phyloP scores from a whole-genome alignment of 1,140 invertebrate genomes.

The Drosophila parabipectinata region DNA sequence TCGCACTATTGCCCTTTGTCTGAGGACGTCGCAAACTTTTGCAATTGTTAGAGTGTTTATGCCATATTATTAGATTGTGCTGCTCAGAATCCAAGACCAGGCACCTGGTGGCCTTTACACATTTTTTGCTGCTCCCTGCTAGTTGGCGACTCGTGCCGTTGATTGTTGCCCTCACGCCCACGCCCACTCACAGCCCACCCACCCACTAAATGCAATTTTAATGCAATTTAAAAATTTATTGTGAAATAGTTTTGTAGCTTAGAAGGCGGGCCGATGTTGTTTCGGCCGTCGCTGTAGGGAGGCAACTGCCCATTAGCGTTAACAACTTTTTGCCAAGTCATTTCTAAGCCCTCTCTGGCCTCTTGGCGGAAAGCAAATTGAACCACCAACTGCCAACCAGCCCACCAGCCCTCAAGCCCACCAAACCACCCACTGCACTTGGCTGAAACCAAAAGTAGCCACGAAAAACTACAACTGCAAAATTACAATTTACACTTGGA shows the following conservation, averaged over 20 bases:
- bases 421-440: neutral
- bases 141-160: slow-evolving; percentile 64
- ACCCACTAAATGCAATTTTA: slow-evolving; percentile 59
- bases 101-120: slow-evolving; percentile 52
- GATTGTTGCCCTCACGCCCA: slow-evolving; percentile 49
- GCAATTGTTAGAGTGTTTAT: slow-evolving; percentile 57
- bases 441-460: neutral
- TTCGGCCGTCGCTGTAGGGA: slow-evolving; percentile 7
- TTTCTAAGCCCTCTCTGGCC: slow-evolving; percentile 40
- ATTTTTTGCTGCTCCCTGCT: slow-evolving; percentile 41
- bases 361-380: slow-evolving; percentile 21
- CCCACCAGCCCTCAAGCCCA: slow-evolving; percentile 3
- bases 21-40: slow-evolving; percentile 39
- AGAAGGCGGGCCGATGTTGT: slow-evolving; percentile 30
- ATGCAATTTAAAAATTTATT: slow-evolving; percentile 70
- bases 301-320: slow-evolving; percentile 64
- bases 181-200: slow-evolving; percentile 11
- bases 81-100: neutral
- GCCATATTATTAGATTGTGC: slow-evolving; percentile 61
- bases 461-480: slow-evolving; percentile 11
- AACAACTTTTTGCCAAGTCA: slow-evolving; percentile 73
- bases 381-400: slow-evolving; percentile 13
- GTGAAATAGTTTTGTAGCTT: slow-evolving; percentile 69
- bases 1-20: neutral
- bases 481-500: slow-evolving; percentile 64